Percentiles rank a stretch among this genome's conserved stretches.
Evolutionary conservation across 2,113 vertebrate genomes (phyloP).

Genomic region (Condylura cristata): DNA sequence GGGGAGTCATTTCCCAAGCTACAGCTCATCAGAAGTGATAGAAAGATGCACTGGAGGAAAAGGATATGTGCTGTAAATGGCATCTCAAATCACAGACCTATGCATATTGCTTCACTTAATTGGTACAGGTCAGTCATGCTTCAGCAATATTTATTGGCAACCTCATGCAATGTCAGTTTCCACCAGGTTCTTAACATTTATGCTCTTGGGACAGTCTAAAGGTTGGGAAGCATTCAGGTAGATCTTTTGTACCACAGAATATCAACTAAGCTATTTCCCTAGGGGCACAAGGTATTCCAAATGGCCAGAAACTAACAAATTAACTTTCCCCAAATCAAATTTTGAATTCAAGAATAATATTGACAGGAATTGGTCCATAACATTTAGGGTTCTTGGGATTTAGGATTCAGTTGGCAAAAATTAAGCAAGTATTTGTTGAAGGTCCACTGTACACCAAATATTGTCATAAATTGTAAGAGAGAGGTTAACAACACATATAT

Average conservation of each 20-base stretch:
- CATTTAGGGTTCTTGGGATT: not conserved
- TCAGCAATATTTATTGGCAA: not conserved
- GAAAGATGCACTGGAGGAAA: not conserved
- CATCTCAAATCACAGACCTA: not conserved
- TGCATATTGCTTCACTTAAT: not conserved
- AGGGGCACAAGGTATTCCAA: not conserved
- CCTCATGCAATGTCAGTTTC: not conserved
- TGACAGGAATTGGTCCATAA: not conserved
- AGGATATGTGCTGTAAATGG: not conserved
- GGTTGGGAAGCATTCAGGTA: not conserved
- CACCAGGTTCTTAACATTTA: not conserved
- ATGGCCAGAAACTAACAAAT: not conserved
- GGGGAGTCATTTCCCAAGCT: not conserved
- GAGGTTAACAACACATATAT: accelerated
- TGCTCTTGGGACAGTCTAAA: not conserved
- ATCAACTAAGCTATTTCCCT: not conserved
- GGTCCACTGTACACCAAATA: not conserved
- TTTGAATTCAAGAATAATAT: not conserved
- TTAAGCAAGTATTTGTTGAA: not conserved
- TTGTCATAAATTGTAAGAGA: not conserved
- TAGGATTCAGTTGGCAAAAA: not conserved
- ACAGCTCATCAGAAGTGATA: not conserved
- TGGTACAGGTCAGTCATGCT: not conserved
- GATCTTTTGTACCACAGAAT: not conserved
- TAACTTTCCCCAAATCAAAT: not conserved